Base-by-base conservation (phyloP, 2,888 invertebrate genomes). In the Lysandra bellargus region DNA sequence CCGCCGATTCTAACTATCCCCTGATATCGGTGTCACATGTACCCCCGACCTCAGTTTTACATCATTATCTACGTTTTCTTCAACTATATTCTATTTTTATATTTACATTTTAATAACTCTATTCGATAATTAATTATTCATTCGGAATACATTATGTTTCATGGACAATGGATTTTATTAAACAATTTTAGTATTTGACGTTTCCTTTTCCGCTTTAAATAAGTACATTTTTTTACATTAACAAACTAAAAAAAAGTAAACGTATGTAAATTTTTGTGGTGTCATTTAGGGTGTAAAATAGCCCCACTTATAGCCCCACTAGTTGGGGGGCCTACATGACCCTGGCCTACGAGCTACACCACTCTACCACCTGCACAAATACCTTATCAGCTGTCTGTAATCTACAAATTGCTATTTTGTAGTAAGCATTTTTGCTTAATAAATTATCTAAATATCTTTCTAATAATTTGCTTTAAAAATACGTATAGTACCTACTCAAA, bases 1-100 rank as follows among this genome's bases (percentile, higher is more conserved):
- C 87, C 88, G 88, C 87, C 85, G 88, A 83, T 84, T 90, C 88
- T 89, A 90, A 90, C 92, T 92, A 92, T 92, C 89, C 86, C 87
- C 88, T 89, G 89, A 90, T 90, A 90, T 89, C 90, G 85, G 86
- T 86, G 86, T 87, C 86, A 87, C 88, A 88, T 88, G 88, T 87
- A 88, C 23, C 30, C n/a, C 64, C 64, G 69, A 37, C 14, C 69
- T 33, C 14, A 1, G 14, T 33, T 69, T 69, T 33, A 33, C 69
- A 69, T 69, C 17, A 69, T 69, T 69, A 69, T 74, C 44, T 74
- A 64, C 64, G 4, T 64, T 64, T 30, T 64, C 30, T 30, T 30
- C 30, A 9, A 64, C 30, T 64, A 4, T 23, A 64, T 64, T 74
- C 9, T 9, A 75, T 75, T 75, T 49, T 37, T 49, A 17, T 23